A percentile compares a stretch with the other conserved stretches of the same genome.
phyloP scores from a whole-genome alignment of 30 jellyfish, hydroid and myxozoan genomes.

The Cassiopea andromeda region DNA sequence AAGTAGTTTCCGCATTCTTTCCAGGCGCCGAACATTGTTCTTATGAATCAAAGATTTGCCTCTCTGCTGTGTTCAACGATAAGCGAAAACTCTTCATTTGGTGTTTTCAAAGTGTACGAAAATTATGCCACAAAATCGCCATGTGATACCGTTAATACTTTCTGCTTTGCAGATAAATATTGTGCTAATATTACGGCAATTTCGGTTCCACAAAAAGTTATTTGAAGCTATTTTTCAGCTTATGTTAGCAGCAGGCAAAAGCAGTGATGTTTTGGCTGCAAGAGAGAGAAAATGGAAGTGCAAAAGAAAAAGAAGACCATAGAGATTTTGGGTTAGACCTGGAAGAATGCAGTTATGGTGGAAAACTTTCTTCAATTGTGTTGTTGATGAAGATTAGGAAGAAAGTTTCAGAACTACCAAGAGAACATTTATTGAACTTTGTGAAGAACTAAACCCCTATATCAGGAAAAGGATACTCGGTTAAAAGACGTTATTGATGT shows the following conservation, averaged over 20 bases:
- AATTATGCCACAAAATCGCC: slow-evolving; percentile 8
- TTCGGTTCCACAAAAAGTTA: slow-evolving; percentile 2
- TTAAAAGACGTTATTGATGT: slow-evolving; percentile 8
- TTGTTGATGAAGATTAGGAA: slow-evolving; percentile 24
- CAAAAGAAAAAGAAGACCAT: slow-evolving; percentile 28
- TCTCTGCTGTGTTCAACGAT: background rate
- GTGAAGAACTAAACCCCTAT: slow-evolving; percentile 11
- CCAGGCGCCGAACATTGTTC: too few species aligned
- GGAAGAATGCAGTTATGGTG: slow-evolving; percentile 44
- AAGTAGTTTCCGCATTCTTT: background rate
- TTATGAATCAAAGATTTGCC: too few species aligned
- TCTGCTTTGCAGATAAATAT: slow-evolving; percentile 29
- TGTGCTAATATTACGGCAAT: slow-evolving; percentile 29
- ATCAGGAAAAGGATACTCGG: slow-evolving; percentile 12
- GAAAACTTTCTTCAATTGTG: background rate
- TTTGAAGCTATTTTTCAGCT: slow-evolving; percentile 22
- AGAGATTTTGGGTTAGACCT: slow-evolving; percentile 35
- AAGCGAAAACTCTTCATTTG: background rate
- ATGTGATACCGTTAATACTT: slow-evolving; percentile 6
- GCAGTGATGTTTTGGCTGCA: slow-evolving; percentile 29
- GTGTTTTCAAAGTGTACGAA: background rate
- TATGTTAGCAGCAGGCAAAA: slow-evolving; percentile 8
- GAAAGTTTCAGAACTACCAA: slow-evolving; percentile 35
- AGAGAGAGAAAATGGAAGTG: background rate
- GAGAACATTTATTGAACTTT: slow-evolving; percentile 18